Evolutionary conservation across 2,797 vertebrate species (phyloP), one percentile per base, ranked within the genome.

Genomic region (Rhynchotus rufescens): DNA sequence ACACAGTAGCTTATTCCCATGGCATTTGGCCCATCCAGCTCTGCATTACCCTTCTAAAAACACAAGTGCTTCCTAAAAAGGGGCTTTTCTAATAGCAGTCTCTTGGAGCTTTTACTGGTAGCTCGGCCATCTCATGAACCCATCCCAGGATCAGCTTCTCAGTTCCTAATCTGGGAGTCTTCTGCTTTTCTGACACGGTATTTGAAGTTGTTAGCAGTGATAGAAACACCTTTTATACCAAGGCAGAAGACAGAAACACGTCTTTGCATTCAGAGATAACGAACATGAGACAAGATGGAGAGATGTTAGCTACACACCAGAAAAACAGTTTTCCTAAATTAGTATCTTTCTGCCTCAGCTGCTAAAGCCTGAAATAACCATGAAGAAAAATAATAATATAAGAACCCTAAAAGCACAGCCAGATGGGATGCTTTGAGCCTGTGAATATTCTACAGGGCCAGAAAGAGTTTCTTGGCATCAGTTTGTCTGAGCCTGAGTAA

Each of bases 281-380:
- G 62, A 92, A 87, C 88, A 76, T 79, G 76, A 95, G 95, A 84
- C 69, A 88, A 74, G 87, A 93, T 22, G 38, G 80, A 93, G 86
- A 91, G 79, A 84, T 74, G 91, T 45, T 84, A 85, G 84, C 9
- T 62, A 71, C 57, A 49, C 9, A 85, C 25, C 69, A 90, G 86
- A 93, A 94, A 93, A 93, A 89, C 73, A 92, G 62, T 73, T 44
- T 92, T 91, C 94, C 80, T 66, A 92, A 95, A 79, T 96, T 95
- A 95, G 88, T 67, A 73, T 57, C 4, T 0, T 38, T 45, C 82
- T 90, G 91, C 60, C 60, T 94, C 91, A 92, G 92, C 86, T 92
- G 76, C 79, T 92, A 90, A 66, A 90, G 76, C 88, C 81, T 80
- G 84, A 93, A 96, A 92, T 92, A 96, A 93, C 80, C 66, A 51